These are phyloP conservation scores for Sphaerodactylus townsendi DNA, from an alignment of 2,113 vertebrate species.

Conservation along the genomic window DNA sequence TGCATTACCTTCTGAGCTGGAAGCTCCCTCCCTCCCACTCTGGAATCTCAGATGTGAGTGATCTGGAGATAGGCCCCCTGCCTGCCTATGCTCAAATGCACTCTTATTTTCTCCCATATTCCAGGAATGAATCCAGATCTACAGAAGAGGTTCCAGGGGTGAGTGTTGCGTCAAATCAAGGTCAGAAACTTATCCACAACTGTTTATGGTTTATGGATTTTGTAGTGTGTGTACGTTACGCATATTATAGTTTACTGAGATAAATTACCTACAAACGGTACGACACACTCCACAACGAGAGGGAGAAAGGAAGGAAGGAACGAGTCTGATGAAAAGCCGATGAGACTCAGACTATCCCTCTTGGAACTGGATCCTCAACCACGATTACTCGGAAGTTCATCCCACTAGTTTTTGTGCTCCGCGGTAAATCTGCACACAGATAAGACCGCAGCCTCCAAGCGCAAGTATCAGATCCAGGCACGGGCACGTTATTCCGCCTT, in stretches of 20 bases:
- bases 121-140: not conserved
- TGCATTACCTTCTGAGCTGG: not conserved
- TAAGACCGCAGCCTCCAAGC: not conserved
- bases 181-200: not conserved
- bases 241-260: not conserved
- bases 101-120: not conserved
- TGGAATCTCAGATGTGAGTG: not conserved
- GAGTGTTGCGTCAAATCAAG: not conserved
- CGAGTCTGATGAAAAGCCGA: not conserved
- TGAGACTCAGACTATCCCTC: too few relatives aligned
- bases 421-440: too few relatives aligned
- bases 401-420: not conserved
- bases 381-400: not conserved
- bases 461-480: not conserved
- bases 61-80: not conserved
- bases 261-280: not conserved
- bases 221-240: not conserved
- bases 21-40: not conserved
- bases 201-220: not conserved
- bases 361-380: not conserved
- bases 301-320: not conserved
- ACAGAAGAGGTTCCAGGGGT: not conserved
- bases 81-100: not conserved
- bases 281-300: not conserved
- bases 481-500: too few relatives aligned